Base-by-base conservation (phyloP, 2,888 invertebrate species). In the Metellina segmentata region DNA sequence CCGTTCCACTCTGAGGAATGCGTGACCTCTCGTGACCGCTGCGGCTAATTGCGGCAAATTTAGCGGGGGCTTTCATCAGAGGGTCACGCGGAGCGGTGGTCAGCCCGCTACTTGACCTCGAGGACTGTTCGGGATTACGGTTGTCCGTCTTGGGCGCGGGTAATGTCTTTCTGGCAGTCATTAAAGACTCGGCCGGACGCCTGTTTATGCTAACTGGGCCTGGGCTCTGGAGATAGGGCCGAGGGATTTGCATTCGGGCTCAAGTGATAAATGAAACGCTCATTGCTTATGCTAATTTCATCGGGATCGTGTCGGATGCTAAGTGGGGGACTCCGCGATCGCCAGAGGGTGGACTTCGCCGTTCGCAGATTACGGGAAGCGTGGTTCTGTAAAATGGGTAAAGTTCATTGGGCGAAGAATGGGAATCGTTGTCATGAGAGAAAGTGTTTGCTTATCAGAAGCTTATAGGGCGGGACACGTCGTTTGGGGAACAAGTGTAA, bases 161-260 rank as follows among this genome's bases (percentile, higher is more conserved):
- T 86, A 86, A 86, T 86, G 86, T 79, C 86, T 86, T 86, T 51
- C 52, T 49, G 71, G 51, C 51, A 70, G 79, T 86, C 86, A 86
- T 79, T 86, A 86, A 71, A 70, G 78, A 34, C 49, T 19, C 34
- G 34, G 85, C 34, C 49, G 70, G 70, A 48, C 13, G 69, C 82
- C 13, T 82, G 86, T 86, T 86, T 86, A 86, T 86, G 86, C 78
- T 79, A 86, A 86, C 70, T 85, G 2, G 61, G 19, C 49, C 53
- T 61, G 72, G 16, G 74, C n/a, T 16, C 52, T 7, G 74, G 74
- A 72, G 83, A 85, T 72, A 85, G 49, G n/a, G 19, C 52, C 19
- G 74, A 20, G 48, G 52, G 51, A 87, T 87, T 87, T 87, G 87
- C 87, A 87, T 87, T 71, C 70, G 72, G 77, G 61, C 20, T 52